phyloP scores from a whole-genome alignment of 2,113 vertebrate species.

The Clupea harengus region DNA sequence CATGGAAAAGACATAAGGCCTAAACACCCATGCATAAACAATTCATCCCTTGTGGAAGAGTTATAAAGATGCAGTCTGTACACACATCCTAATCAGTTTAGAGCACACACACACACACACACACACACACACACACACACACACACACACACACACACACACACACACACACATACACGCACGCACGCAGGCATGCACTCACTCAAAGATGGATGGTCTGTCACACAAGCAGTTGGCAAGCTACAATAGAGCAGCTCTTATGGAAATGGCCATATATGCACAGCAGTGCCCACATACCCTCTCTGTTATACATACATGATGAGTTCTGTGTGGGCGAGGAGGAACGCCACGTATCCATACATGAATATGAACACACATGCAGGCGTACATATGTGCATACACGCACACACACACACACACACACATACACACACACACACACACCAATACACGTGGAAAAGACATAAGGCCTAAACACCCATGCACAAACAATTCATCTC shows the following conservation, averaged over 20 bases:
- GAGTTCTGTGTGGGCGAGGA: no score
- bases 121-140: not conserved
- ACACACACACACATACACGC: not conserved
- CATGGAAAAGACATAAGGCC: not conserved
- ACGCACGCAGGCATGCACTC: not conserved
- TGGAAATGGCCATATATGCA: no score
- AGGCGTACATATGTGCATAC: not conserved
- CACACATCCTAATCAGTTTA: constrained; percentile 12
- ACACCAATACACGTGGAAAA: not conserved
- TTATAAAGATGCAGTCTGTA: not conserved
- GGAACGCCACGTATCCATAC: no score
- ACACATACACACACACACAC: not conserved
- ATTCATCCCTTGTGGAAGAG: not conserved
- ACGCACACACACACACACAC: not conserved
- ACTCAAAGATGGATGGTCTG: no score
- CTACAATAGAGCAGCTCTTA: no score
- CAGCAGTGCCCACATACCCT: no score
- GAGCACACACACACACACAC: not conserved
- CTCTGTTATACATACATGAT: no score
- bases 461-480: not conserved
- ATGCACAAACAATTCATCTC: not conserved
- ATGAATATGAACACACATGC: no score
- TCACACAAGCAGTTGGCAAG: no score
- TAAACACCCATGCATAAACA: not conserved
- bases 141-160: not conserved